Conservation (phyloP, 1,140 invertebrate genomes). For the Calycopis cecrops region DNA sequence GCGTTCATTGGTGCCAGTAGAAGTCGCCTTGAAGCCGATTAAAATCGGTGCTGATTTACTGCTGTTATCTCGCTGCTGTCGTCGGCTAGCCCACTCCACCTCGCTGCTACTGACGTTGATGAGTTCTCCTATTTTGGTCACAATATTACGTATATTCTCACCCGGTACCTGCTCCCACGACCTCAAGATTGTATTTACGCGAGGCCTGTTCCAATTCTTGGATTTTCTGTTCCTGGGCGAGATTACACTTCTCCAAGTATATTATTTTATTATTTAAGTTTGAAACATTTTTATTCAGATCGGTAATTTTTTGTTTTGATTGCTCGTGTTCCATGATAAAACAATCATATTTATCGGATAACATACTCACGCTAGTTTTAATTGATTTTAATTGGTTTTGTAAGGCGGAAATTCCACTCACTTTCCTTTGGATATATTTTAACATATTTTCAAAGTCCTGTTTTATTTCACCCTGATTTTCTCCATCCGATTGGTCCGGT, state of each 20-base stretch:
- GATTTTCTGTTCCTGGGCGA: constrained; percentile 21
- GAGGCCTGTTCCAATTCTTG: constrained; percentile 22
- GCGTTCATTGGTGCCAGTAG: neutral
- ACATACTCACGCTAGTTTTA: no score
- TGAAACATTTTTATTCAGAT: constrained; percentile 20
- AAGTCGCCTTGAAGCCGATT: neutral
- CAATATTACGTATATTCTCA: constrained; percentile 16
- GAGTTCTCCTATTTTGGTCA: constrained; percentile 11
- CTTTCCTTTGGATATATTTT: no score
- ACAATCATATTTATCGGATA: no score
- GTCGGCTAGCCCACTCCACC: no score
- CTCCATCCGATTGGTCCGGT: no score
- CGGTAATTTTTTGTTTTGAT: constrained; percentile 18
- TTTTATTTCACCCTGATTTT: no score
- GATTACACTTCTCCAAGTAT: constrained; percentile 25
- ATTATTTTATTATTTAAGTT: constrained; percentile 23
- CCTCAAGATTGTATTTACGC: constrained; percentile 23
- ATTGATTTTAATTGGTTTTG: no score
- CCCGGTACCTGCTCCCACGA: constrained; percentile 24
- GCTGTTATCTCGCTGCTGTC: no score
- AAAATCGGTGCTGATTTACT: constrained; percentile 4
- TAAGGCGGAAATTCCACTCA: no score
- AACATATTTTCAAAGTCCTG: no score
- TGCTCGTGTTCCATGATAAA: constrained; percentile 12
- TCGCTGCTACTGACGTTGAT: no score